Conservation (phyloP, 2,113 vertebrate genomes). For the Muntiacus muntjak region DNA sequence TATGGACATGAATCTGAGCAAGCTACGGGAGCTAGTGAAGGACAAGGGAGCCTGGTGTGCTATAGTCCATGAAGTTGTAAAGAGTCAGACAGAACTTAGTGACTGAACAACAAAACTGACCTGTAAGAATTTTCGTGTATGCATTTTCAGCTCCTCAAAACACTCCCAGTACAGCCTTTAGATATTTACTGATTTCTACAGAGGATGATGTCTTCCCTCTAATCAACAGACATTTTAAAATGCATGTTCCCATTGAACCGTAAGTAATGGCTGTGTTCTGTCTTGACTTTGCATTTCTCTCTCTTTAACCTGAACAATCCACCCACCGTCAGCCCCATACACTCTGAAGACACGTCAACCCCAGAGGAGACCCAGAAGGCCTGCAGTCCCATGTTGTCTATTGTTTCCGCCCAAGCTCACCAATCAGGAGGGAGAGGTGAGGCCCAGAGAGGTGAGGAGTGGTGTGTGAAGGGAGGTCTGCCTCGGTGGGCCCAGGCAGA, state of each 20-base stretch:
- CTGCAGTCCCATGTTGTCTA: rapidly evolving
- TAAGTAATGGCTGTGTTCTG: rapidly evolving
- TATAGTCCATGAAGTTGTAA: not conserved
- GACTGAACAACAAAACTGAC: not conserved
- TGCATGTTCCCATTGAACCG: rapidly evolving
- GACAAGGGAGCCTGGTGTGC: not conserved
- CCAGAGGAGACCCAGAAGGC: not conserved
- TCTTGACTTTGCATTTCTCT: not conserved
- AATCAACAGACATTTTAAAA: not conserved
- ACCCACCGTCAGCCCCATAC: rapidly evolving
- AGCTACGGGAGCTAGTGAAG: not conserved
- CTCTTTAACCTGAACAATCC: not conserved
- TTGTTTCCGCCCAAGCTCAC: not conserved
- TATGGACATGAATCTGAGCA: not conserved
- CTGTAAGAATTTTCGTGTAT: not conserved
- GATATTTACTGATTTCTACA: not conserved
- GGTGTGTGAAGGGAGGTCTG: rapidly evolving
- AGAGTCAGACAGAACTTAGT: not conserved
- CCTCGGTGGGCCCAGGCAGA: not conserved
- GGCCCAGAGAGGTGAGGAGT: not conserved
- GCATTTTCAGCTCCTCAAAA: not conserved
- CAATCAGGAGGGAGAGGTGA: not conserved
- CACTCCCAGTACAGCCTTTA: not conserved
- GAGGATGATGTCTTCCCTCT: not conserved
- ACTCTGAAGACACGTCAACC: not conserved